These are phyloP conservation scores for Meiosimyza decipiens DNA, from an alignment of 2,888 invertebrate genomes.

Conservation along the genomic window DNA sequence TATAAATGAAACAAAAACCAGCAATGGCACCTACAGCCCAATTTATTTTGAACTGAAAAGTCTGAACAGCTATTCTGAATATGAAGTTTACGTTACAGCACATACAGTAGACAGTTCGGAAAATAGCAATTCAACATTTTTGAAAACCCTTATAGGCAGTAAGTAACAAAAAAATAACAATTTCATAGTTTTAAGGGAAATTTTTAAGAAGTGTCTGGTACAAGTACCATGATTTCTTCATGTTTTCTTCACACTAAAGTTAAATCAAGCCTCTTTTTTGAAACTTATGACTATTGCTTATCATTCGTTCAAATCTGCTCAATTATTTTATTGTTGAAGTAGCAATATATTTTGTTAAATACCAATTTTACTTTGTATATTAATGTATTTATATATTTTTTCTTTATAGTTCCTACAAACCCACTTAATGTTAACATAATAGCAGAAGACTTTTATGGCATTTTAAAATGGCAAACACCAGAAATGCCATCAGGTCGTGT, in stretches of 20 bases:
- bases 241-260: no score
- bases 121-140: conserved; percentile 67
- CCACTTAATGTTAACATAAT: conserved; percentile 46
- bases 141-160: conserved; percentile 72
- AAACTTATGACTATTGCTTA: no score
- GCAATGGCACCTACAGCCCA: conserved; percentile 4
- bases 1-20: conserved; percentile 37
- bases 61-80: conserved; percentile 73
- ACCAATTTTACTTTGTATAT: not conserved
- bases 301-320: no score
- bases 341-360: no score
- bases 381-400: not conserved
- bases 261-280: no score
- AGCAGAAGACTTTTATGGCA: conserved; percentile 35
- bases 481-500: conserved; percentile 69
- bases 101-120: conserved; percentile 77
- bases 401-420: conserved; percentile 48
- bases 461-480: conserved; percentile 68
- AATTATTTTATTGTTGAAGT: no score
- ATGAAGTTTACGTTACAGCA: conserved; percentile 76
- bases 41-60: conserved; percentile 50
- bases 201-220: no score
- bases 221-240: no score
- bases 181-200: no score
- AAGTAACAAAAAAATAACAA: conserved; percentile 37